phyloP scores from a whole-genome alignment of 2,797 vertebrate genomes.

The Toxotes lorentzi region DNA sequence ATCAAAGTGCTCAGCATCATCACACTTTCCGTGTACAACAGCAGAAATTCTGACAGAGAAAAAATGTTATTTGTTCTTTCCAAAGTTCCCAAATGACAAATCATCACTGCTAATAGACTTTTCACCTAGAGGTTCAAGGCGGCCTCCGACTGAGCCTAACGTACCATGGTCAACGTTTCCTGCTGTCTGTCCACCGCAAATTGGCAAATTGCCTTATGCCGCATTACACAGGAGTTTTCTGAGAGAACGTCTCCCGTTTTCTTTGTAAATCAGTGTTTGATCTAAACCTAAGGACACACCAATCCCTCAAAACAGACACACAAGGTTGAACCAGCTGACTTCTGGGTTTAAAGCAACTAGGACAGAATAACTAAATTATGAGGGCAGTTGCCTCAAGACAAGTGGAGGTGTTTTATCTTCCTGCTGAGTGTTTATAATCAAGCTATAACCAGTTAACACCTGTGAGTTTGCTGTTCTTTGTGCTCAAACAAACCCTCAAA shows the following conservation, averaged over 20 bases:
- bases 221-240: conserved; percentile 28
- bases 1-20: conserved; percentile 43
- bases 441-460: background rate
- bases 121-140: conserved; percentile 51
- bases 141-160: conserved; percentile 64
- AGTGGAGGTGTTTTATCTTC: background rate
- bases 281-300: conserved; percentile 13
- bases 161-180: conserved; percentile 58
- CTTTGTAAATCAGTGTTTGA: conserved; percentile 33
- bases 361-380: background rate
- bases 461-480: background rate
- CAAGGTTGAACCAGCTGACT: background rate
- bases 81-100: conserved; percentile 53
- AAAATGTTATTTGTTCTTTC: conserved; percentile 54
- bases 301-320: conserved; percentile 26
- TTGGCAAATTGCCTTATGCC: conserved; percentile 46
- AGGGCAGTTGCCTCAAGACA: background rate
- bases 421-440: background rate
- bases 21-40: conserved; percentile 42
- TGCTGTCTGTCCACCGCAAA: conserved; percentile 43
- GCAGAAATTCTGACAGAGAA: conserved; percentile 41
- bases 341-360: background rate
- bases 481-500: background rate
- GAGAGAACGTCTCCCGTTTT: conserved; percentile 17
- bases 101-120: conserved; percentile 68